Evolutionary conservation across 2,888 invertebrate genomes (phyloP).

Genomic region (Polia nebulosa): DNA sequence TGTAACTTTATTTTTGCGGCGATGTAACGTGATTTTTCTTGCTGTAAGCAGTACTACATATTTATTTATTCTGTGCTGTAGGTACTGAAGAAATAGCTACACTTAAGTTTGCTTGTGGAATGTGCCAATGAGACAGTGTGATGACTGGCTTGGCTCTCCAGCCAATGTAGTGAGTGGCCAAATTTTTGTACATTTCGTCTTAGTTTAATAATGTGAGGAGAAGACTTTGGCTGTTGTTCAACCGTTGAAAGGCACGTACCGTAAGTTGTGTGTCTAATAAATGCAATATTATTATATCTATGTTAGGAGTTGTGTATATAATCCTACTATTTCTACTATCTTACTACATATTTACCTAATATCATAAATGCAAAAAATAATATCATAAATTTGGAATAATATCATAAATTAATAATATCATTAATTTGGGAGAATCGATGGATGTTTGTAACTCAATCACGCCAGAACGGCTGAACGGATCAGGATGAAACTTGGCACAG

Average conservation of each 20-base stretch:
- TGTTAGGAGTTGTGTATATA: no score
- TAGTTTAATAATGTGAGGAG: slow-evolving; percentile 22
- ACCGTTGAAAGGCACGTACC: slow-evolving; percentile 21
- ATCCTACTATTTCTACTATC: no score
- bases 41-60: background rate
- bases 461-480: no score
- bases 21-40: background rate
- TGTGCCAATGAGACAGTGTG: slow-evolving; percentile 32
- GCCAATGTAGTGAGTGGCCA: slow-evolving; percentile 36
- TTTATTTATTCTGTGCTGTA: background rate
- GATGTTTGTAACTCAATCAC: no score
- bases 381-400: no score
- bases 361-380: no score
- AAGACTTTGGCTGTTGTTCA: slow-evolving; percentile 27
- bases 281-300: background rate
- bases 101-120: slow-evolving; percentile 14
- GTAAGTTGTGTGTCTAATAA: slow-evolving; percentile 5
- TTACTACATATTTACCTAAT: no score
- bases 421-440: no score
- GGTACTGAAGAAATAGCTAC: slow-evolving; percentile 8
- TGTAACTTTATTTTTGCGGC: background rate
- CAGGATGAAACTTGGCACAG: no score
- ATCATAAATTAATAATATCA: no score
- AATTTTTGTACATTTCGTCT: slow-evolving; percentile 36
- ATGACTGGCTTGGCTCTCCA: slow-evolving; percentile 32